These are phyloP conservation scores for Nettapus auritus DNA, from an alignment of 2,113 vertebrate genomes.

Conservation along the genomic window DNA sequence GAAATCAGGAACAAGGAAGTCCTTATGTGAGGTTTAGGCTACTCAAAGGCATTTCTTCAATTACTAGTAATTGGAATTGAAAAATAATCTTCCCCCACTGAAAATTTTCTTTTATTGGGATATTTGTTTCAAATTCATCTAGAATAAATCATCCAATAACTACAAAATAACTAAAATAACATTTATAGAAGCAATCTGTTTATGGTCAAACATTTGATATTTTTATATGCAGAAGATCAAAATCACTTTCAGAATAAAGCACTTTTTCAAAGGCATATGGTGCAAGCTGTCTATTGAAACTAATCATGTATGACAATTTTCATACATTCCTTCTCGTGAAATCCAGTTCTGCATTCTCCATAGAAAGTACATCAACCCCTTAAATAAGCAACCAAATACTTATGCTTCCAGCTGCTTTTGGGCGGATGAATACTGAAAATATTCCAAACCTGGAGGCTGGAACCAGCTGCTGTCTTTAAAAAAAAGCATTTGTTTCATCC, in stretches of 20 bases:
- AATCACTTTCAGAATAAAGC: conserved; percentile 62
- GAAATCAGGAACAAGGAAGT: neutral
- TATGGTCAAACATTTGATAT: conserved; percentile 44
- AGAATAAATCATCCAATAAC: neutral
- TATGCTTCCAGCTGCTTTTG: conserved; percentile 46
- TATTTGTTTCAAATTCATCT: conserved; percentile 31
- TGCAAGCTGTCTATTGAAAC: conserved; percentile 64
- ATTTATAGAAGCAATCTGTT: conserved; percentile 46
- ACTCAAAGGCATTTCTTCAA: neutral
- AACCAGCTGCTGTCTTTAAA: conserved; percentile 48
- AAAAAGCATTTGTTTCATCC: conserved; percentile 11
- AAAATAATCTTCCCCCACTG: neutral
- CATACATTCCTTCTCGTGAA: conserved; percentile 70
- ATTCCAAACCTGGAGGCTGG: conserved; percentile 45
- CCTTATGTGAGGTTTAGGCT: neutral
- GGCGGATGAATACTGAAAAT: conserved; percentile 54
- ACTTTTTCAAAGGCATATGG: conserved; percentile 54
- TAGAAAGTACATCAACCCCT: conserved; percentile 48
- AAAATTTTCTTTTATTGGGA: neutral
- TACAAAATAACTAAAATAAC: conserved; percentile 7
- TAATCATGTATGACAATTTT: conserved; percentile 63
- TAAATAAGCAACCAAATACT: conserved; percentile 49
- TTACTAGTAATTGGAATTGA: conserved; percentile 1
- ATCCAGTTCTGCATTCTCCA: conserved; percentile 62
- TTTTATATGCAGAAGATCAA: conserved; percentile 69